Conservation (phyloP, 2,888 invertebrate species). For the Perithous albicinctus region DNA sequence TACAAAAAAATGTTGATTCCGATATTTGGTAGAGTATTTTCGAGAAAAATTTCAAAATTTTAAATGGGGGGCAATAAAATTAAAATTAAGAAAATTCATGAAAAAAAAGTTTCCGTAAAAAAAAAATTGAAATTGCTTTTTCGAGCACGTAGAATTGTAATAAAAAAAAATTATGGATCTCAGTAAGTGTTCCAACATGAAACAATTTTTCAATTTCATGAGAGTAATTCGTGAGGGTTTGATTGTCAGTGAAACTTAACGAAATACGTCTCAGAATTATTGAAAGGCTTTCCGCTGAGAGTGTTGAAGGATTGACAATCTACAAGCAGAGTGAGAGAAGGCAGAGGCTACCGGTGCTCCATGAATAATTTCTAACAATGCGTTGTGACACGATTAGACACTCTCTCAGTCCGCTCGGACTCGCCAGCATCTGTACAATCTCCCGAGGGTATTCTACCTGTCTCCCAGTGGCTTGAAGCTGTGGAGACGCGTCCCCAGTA, state of each 20-base stretch:
- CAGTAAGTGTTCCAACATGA: too few relatives aligned
- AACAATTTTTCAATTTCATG: too few relatives aligned
- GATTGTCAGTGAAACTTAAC: neutral
- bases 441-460: constrained; percentile 34
- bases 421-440: constrained; percentile 11
- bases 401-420: neutral
- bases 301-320: constrained; percentile 41
- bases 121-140: too few relatives aligned
- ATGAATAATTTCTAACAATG: constrained; percentile 51
- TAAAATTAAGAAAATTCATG: too few relatives aligned
- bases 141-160: too few relatives aligned
- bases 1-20: too few relatives aligned
- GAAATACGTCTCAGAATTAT: neutral
- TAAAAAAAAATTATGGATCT: too few relatives aligned
- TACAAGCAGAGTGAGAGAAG: neutral
- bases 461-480: constrained; percentile 4
- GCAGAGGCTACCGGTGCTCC: constrained; percentile 24
- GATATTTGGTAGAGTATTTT: too few relatives aligned
- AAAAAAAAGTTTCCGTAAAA: too few relatives aligned
- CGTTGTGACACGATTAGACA: constrained; percentile 46
- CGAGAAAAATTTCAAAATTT: too few relatives aligned
- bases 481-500: constrained; percentile 1
- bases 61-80: too few relatives aligned
- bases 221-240: neutral
- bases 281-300: neutral